Evolutionary conservation across 2,888 invertebrate species (phyloP).

Genomic region (Epinotia ramella): DNA sequence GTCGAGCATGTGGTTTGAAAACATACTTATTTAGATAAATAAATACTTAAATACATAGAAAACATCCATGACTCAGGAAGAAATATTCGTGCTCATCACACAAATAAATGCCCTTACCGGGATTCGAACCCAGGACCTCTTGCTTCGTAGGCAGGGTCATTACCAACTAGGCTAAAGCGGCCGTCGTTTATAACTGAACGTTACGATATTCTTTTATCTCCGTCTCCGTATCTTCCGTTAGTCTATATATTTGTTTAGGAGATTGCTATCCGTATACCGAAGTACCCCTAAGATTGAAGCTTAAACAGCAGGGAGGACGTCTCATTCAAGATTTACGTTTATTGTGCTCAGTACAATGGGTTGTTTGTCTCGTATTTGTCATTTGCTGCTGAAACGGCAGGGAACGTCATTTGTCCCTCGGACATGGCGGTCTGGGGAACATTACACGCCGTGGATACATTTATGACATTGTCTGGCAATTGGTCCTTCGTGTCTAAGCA

Average conservation of each 20-base stretch:
- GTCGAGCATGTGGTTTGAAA: no score
- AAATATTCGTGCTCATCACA: no score
- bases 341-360: constrained; percentile 57
- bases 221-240: not conserved
- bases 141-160: no score
- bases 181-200: no score
- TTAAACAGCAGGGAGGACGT: constrained; percentile 35
- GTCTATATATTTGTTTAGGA: not conserved
- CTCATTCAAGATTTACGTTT: constrained; percentile 58
- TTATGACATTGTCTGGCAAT: constrained; percentile 30
- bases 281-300: constrained; percentile 25
- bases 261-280: not conserved
- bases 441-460: constrained; percentile 37
- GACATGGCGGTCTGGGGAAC: constrained; percentile 18
- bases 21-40: no score
- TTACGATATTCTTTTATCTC: no score
- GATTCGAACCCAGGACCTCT: no score
- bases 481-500: constrained; percentile 45
- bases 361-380: constrained; percentile 63
- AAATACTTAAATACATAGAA: no score
- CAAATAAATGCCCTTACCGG: no score
- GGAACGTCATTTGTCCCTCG: constrained; percentile 33
- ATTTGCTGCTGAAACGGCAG: constrained; percentile 51
- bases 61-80: no score
- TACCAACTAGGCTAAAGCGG: no score